These are phyloP conservation scores for Forbesichthys papilliferus DNA, from an alignment of 2,113 vertebrate genomes.

Conservation along the genomic window DNA sequence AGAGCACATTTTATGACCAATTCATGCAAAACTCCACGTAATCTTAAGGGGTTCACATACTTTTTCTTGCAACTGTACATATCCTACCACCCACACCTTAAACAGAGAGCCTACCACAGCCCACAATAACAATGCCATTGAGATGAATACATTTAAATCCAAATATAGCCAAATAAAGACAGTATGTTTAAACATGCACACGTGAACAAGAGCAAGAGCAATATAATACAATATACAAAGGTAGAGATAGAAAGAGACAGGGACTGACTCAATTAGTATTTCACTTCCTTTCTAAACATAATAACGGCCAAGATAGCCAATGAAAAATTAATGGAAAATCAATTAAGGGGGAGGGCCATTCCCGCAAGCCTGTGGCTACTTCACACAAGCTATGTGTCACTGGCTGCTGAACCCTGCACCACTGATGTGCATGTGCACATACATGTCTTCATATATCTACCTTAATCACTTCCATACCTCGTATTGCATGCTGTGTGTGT, in stretches of 20 bases:
- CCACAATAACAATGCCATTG: too few relatives aligned
- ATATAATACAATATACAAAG: conserved; percentile 1
- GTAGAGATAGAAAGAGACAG: conserved; percentile 15
- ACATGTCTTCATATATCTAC: neutral
- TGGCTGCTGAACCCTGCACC: neutral
- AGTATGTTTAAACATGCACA: too few relatives aligned
- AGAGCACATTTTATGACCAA: too few relatives aligned
- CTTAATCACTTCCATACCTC: neutral
- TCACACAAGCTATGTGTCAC: neutral
- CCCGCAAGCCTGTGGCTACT: neutral
- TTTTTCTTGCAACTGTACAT: too few relatives aligned
- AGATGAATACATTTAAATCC: too few relatives aligned
- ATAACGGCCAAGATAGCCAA: conserved; percentile 6
- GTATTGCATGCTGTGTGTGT: neutral
- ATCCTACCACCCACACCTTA: too few relatives aligned
- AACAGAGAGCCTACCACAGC: too few relatives aligned
- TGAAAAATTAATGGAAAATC: conserved; percentile 33
- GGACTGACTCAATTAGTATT: conserved; percentile 1
- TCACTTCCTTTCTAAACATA: conserved; percentile 3
- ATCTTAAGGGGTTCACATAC: too few relatives aligned
- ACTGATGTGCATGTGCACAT: neutral
- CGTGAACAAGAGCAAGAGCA: neutral
- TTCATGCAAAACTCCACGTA: too few relatives aligned
- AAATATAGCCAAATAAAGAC: too few relatives aligned
- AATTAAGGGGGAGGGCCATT: conserved; percentile 12